Percentiles rank a stretch among this genome's conserved stretches.
phyloP scores from a whole-genome alignment of 2,797 vertebrate species.

The Pseudochromis fuscus region DNA sequence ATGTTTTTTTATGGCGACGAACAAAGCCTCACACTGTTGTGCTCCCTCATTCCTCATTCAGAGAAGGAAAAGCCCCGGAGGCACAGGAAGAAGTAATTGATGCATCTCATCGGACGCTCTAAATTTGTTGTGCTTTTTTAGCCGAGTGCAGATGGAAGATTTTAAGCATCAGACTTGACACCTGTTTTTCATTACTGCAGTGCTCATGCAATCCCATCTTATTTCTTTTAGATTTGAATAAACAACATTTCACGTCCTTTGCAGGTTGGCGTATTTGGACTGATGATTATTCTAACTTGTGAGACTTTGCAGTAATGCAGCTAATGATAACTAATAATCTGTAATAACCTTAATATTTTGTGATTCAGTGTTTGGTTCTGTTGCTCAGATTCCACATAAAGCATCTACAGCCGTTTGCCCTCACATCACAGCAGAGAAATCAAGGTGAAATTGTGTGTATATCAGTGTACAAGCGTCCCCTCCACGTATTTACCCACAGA shows the following conservation, averaged over 20 bases:
- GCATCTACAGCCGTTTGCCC: not conserved
- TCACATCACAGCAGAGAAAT: not conserved
- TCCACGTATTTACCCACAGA: constrained; percentile 29
- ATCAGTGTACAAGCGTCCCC: not conserved
- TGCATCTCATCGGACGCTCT: constrained; percentile 57
- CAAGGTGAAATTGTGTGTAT: not conserved
- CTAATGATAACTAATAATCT: not conserved
- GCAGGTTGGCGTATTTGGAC: constrained; percentile 3
- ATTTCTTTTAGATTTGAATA: constrained; percentile 28
- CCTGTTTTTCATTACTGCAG: constrained; percentile 63
- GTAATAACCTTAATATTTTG: not conserved
- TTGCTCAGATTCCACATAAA: not conserved
- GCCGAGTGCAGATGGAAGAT: constrained; percentile 52
- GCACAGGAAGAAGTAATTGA: constrained; percentile 66
- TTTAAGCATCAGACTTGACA: constrained; percentile 59
- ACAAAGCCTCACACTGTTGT: constrained; percentile 33
- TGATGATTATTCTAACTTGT: constrained; percentile 1
- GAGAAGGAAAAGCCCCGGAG: constrained; percentile 53
- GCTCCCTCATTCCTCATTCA: constrained; percentile 62
- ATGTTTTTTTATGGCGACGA: constrained; percentile 23
- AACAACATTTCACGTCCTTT: constrained; percentile 7
- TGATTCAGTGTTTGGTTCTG: not conserved
- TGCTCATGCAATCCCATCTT: constrained; percentile 17
- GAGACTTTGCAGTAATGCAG: not conserved
- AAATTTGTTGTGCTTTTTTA: constrained; percentile 64